Conservation (phyloP, 1,140 invertebrate species). For the Brachionus paranguensis region DNA sequence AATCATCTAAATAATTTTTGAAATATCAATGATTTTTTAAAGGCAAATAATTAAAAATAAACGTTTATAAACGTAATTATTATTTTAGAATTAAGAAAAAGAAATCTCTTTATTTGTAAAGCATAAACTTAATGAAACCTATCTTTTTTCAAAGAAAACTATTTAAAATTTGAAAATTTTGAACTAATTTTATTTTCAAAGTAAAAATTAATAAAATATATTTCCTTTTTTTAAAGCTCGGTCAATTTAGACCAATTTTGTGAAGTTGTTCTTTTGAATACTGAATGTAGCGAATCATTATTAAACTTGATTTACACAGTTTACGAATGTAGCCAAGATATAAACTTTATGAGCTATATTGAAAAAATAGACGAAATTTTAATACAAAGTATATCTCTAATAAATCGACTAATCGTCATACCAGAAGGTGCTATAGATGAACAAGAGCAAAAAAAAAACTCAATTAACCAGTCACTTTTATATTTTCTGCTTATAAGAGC, state of each 20-base stretch:
- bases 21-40: too few species aligned
- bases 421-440: neutral
- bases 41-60: too few species aligned
- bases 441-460: neutral
- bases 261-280: slow-evolving; percentile 24
- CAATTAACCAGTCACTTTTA: neutral
- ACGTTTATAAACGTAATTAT: too few species aligned
- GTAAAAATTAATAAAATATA: too few species aligned
- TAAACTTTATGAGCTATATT: neutral
- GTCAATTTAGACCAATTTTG: neutral
- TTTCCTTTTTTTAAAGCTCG: neutral
- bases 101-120: too few species aligned
- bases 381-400: slow-evolving; percentile 22
- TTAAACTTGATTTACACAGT: neutral
- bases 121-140: too few species aligned
- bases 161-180: too few species aligned
- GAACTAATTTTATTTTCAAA: too few species aligned
- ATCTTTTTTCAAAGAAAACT: too few species aligned
- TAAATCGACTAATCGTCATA: neutral
- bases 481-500: slow-evolving; percentile 8
- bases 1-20: too few species aligned
- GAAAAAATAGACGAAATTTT: neutral
- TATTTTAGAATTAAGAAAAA: too few species aligned
- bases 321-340: slow-evolving; percentile 4
- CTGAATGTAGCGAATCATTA: slow-evolving; percentile 30